phyloP scores from a whole-genome alignment of 2,113 vertebrate genomes.

The Lanius ludovicianus region DNA sequence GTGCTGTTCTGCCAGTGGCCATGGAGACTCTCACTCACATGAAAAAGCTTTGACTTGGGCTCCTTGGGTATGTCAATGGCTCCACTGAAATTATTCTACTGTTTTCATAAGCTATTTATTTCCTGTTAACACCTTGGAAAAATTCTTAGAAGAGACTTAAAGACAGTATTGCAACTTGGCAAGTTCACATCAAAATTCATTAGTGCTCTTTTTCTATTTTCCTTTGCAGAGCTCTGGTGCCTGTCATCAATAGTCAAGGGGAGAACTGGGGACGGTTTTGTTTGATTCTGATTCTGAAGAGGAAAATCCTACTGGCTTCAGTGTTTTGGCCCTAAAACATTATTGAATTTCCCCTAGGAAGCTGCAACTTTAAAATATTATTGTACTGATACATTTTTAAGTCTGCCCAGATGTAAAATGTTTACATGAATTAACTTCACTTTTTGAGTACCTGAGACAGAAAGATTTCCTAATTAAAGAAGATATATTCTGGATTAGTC shows the following conservation, averaged over 20 bases:
- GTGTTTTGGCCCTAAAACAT: conserved; percentile 22
- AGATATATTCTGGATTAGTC: neutral
- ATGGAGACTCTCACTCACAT: neutral
- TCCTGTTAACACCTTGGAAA: conserved; percentile 54
- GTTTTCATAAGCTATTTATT: conserved; percentile 59
- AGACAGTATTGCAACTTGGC: conserved; percentile 46
- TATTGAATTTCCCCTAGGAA: conserved; percentile 34
- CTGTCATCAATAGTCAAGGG: conserved; percentile 9
- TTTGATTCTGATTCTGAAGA: conserved; percentile 23
- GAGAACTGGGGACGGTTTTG: neutral
- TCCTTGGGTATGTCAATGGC: conserved; percentile 9
- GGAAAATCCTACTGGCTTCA: conserved; percentile 13
- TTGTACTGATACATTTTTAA: conserved; percentile 40
- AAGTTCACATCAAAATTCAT: conserved; percentile 27
- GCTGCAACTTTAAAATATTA: conserved; percentile 13
- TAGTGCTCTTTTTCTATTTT: conserved; percentile 3
- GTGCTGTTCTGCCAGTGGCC: neutral
- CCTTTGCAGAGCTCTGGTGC: neutral
- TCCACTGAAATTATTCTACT: conserved; percentile 38
- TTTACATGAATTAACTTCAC: conserved; percentile 23
- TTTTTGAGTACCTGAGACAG: conserved; percentile 8
- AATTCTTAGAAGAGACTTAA: conserved; percentile 48
- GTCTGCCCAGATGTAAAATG: conserved; percentile 39
- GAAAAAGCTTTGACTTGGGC: neutral
- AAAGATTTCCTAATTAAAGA: conserved; percentile 36